Evolutionary conservation across 2,888 invertebrate species (phyloP).

Genomic region (Oxytorus armatus): DNA sequence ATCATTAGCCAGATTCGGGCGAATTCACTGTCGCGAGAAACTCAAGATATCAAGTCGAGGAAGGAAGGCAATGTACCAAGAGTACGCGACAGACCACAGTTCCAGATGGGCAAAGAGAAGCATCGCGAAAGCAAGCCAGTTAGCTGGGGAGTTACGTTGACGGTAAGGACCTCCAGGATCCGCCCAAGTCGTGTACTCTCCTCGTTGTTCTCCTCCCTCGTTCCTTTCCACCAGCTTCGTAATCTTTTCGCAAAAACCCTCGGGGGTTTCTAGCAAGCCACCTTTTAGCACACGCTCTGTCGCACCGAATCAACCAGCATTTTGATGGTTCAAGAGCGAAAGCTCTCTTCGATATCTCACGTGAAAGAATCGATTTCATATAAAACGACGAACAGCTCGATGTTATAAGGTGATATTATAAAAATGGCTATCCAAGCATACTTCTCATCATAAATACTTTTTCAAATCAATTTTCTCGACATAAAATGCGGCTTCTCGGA

Average conservation of each 20-base stretch:
- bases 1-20: conserved; percentile 54
- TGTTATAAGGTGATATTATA: conserved; percentile 7
- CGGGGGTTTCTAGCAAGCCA: conserved; percentile 60
- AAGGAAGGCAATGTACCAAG: conserved; percentile 12
- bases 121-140: conserved; percentile 62
- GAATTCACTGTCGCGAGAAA: conserved; percentile 12
- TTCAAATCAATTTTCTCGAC: conserved; percentile 51
- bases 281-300: conserved; percentile 59
- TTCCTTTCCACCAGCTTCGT: conserved; percentile 44
- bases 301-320: conserved; percentile 26
- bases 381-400: conserved; percentile 24
- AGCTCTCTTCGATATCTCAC: conserved; percentile 9
- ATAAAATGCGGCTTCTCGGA: conserved; percentile 40
- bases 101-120: conserved; percentile 18
- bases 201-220: conserved; percentile 69
- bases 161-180: conserved; percentile 77
- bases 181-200: conserved; percentile 81
- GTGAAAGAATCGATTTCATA: conserved; percentile 40
- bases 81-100: conserved; percentile 40
- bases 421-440: conserved; percentile 26
- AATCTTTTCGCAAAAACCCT: conserved; percentile 54
- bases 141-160: conserved; percentile 79
- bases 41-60: conserved; percentile 26
- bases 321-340: conserved; percentile 8
- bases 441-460: conserved; percentile 26